phyloP scores from a whole-genome alignment of 2,797 vertebrate genomes.

The Buphagus erythrorhynchus region DNA sequence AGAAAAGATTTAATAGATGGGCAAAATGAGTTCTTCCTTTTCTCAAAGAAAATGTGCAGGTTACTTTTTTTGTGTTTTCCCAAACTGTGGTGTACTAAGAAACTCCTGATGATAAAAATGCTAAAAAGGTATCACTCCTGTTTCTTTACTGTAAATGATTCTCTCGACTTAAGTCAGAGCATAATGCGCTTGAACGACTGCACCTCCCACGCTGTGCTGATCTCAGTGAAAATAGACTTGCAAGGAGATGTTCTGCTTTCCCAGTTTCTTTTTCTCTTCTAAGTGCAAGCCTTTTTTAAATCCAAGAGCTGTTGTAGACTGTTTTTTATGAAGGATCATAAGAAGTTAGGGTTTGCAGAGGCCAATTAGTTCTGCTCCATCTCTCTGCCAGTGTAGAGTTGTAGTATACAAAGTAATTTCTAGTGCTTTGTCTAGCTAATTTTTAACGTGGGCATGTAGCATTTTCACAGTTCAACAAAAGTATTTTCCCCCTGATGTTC shows the following conservation, averaged over 20 bases:
- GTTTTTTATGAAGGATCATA: constrained; percentile 34
- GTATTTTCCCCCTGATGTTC: not conserved
- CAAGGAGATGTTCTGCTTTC: constrained; percentile 24
- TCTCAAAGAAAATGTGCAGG: not conserved
- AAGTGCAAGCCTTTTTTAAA: constrained; percentile 19
- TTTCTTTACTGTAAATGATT: constrained; percentile 4
- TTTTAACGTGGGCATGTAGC: constrained; percentile 21
- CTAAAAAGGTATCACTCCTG: not conserved
- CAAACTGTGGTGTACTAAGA: not conserved
- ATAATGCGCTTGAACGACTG: not conserved
- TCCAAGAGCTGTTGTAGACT: not conserved
- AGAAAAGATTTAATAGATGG: not conserved
- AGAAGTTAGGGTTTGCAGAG: constrained; percentile 37
- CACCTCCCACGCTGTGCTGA: not conserved
- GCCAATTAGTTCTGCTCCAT: constrained; percentile 62
- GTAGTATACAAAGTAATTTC: constrained; percentile 22
- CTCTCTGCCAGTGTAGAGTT: constrained; percentile 1
- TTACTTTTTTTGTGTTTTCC: not conserved
- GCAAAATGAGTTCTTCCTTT: not conserved
- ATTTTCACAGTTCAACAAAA: constrained; percentile 20
- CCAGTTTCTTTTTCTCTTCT: constrained; percentile 2
- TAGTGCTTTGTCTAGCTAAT: constrained; percentile 52
- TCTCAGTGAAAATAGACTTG: not conserved
- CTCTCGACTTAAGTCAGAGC: not conserved
- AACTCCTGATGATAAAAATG: not conserved